Evolutionary conservation across 2,113 vertebrate genomes (phyloP).

Genomic region (Zosterops borbonicus): DNA sequence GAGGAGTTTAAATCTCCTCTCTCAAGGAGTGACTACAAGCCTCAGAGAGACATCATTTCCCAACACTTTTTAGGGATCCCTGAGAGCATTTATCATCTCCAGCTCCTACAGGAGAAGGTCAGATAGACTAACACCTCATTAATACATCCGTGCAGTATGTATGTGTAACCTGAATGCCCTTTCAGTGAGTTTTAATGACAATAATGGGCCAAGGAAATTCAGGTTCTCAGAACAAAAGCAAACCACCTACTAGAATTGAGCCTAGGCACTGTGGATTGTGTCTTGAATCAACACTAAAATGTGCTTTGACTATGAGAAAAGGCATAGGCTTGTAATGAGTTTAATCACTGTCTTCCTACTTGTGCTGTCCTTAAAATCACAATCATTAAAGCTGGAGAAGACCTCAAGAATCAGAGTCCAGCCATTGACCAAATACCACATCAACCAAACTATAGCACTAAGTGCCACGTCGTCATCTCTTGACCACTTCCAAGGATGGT

Average conservation of each 20-base stretch:
- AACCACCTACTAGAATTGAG: background rate
- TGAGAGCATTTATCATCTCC: background rate
- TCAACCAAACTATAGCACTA: background rate
- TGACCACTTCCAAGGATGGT: background rate
- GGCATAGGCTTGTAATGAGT: background rate
- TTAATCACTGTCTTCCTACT: background rate
- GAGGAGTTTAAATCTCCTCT: background rate
- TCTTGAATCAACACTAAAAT: background rate
- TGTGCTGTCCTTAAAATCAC: background rate
- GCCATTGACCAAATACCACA: background rate
- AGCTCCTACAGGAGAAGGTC: background rate
- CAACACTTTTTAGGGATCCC: background rate
- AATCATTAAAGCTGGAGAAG: background rate
- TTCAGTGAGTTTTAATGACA: background rate
- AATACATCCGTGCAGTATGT: background rate
- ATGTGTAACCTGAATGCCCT: background rate
- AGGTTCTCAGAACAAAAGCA: background rate
- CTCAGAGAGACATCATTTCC: background rate
- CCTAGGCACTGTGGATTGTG: background rate
- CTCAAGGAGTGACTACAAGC: background rate
- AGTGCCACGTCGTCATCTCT: rapidly evolving
- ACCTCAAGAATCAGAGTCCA: background rate
- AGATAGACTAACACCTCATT: background rate
- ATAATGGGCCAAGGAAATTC: background rate
- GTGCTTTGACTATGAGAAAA: background rate